Percentiles rank a stretch among this genome's conserved stretches.
phyloP scores from a whole-genome alignment of 2,113 vertebrate genomes.

The Erythrocebus patas region DNA sequence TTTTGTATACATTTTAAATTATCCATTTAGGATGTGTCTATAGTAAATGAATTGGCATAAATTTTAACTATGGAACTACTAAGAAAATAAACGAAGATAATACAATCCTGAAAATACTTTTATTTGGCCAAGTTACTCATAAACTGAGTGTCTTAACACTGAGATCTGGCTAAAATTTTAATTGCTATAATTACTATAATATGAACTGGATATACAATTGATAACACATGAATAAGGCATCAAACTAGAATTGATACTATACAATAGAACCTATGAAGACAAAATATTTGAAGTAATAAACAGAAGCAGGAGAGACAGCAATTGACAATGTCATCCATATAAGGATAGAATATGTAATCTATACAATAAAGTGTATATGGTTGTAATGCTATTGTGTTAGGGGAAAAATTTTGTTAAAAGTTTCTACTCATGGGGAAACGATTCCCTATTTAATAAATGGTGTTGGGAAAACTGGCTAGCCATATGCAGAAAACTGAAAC shows the following conservation, averaged over 20 bases:
- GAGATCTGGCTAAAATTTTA: neutral
- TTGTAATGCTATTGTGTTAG: neutral
- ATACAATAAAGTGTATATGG: neutral
- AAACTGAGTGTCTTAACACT: no score
- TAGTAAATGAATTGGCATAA: neutral
- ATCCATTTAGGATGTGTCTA: neutral
- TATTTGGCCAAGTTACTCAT: neutral
- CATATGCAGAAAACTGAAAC: no score
- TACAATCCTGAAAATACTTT: neutral
- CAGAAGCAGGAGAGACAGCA: neutral
- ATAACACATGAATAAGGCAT: neutral
- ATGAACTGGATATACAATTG: neutral
- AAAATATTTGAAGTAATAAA: neutral
- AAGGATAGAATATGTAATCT: neutral
- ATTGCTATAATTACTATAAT: neutral
- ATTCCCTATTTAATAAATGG: no score
- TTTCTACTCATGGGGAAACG: neutral
- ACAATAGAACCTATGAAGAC: neutral
- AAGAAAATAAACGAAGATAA: neutral
- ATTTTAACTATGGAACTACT: neutral
- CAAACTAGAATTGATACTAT: neutral
- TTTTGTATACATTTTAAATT: neutral
- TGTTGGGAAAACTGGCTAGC: no score
- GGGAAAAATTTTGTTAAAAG: neutral
- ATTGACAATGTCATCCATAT: neutral